A percentile compares a stretch with the other conserved stretches of the same genome.
Conservation (phyloP, 2,797 vertebrate genomes). For the Urosaurus nigricauda region DNA sequence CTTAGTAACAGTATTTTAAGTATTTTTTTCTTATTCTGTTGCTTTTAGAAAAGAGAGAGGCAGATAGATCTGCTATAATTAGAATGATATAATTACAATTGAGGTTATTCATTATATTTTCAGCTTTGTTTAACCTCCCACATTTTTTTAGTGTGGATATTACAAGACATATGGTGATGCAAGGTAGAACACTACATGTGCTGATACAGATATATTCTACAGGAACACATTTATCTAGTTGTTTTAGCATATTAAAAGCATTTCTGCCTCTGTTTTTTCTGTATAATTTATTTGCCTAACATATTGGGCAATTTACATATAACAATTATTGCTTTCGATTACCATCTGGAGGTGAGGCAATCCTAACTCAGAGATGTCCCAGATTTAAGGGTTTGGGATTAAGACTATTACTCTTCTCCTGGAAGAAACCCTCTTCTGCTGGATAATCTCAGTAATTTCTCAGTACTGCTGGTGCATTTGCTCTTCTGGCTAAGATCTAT, state of each 20-base stretch:
- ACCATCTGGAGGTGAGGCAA: neutral
- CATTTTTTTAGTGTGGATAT: neutral
- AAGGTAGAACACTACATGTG: neutral
- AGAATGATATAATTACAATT: neutral
- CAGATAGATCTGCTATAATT: slow-evolving; percentile 9
- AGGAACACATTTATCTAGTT: neutral
- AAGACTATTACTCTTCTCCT: too few species aligned
- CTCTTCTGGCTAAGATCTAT: too few species aligned
- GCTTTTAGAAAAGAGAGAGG: neutral
- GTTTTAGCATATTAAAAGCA: neutral
- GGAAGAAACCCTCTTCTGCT: too few species aligned
- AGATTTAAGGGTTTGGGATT: too few species aligned
- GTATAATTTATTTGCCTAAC: neutral
- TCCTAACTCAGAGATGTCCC: too few species aligned
- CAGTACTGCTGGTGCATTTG: too few species aligned
- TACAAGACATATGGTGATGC: slow-evolving; percentile 5
- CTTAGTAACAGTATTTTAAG: neutral
- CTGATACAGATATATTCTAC: neutral
- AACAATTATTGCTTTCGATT: neutral
- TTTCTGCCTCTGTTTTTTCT: neutral
- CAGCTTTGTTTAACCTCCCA: slow-evolving; percentile 1
- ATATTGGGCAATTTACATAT: neutral
- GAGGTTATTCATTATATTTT: slow-evolving; percentile 5
- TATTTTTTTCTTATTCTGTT: neutral
- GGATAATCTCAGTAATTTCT: too few species aligned